Evolutionary conservation across 2,888 invertebrate species (phyloP), one percentile per base, ranked within the genome.

Genomic region (Tetrapedia diversipes): DNA sequence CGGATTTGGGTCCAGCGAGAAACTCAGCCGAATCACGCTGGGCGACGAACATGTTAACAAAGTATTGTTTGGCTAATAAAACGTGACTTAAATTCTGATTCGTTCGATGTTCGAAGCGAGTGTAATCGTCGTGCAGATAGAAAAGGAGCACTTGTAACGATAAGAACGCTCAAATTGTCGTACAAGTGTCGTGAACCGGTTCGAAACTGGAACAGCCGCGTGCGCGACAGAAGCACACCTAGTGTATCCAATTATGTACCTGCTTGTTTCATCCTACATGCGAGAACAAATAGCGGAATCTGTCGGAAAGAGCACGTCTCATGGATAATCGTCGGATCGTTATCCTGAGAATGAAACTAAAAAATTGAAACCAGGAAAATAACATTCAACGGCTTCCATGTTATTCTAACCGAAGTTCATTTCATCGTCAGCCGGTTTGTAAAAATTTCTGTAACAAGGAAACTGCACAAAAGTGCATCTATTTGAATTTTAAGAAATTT

Each of bases 181-280:
- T 34, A 32, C 16, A 45, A 27, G 47, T 65, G 59, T 24, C 59
- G 39, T 34, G 24, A 43, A 45, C 56, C 32, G 19, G 45, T 60
- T 43, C 16, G 53, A 60, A 75, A 74, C 54, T 74, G 27, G 75
- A 73, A 54, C 75, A 60, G 32, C 24, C 29, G 54, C 47, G 54
- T 43, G 57, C 64, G 32, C 60, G 34, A 53, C 34, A 29, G 78
- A 70, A 70, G 79, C 79, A 77, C 64, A 24, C 22, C 39, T 64
- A 59, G 79, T 47, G 41, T 70, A 70, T 77, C 78, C 77, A 59
- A 70, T 77, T 77, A n/a, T n/a, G n/a, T n/a, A 78, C 41, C 54
- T 24, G n/a, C 49, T 8, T 1, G 56, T 16, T 24, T 56, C 54
- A 41, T 39, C 34, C 63, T 51, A 45, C 57, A 7, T 10, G 61